Base-by-base conservation (phyloP, 2,113 vertebrate species). In the Falcunculus frontatus region DNA sequence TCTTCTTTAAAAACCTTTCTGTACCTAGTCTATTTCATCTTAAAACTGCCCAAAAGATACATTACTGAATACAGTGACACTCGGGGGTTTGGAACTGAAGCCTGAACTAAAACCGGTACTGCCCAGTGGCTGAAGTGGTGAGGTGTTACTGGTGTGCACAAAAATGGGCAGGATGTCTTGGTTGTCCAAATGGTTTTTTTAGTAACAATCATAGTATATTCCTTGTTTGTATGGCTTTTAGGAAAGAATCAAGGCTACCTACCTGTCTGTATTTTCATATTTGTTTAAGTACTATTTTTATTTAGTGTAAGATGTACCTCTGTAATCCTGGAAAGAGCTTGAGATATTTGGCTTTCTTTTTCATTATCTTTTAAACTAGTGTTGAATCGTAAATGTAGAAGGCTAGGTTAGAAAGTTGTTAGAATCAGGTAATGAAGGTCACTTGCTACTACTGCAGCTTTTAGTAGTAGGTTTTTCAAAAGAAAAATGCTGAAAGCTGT, bases 11-110 rank as follows among this genome's bases (percentile, higher is more conserved):
- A 84, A 37, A 5, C 4, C 14, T 35, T 49, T 32, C 23, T 62
- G 2, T 69, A 29, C 20, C 17, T 64, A 7, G 30, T 80, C 32
- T 73, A 86, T 17, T 56, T 87, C 10, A 12, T 82, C n/a, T 67
- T 92, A 62, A 33, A 77, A 5, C 37, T 72, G 7, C 37, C 53
- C 35, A 15, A 29, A 52, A 87, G 47, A 18, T 22, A 21, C 15
- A 5, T 37, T 55, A 49, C 39, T 68, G 77, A 72, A 23, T 49
- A 8, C 15, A 44, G 33, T 29, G 76, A 22, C 18, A 10, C 35
- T 52, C 0, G 0, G 55, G 27, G 12, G 7, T 67, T 87, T 77
- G 1, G 1, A 49, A 16, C 37, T 42, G 69, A 29, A 70, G 44
- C 27, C 64, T 52, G 47, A 80, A 10, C 29, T 55, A 33, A 33